Evolutionary conservation across 2,797 vertebrate species (phyloP).

Genomic region (Hoplostethus atlanticus): DNA sequence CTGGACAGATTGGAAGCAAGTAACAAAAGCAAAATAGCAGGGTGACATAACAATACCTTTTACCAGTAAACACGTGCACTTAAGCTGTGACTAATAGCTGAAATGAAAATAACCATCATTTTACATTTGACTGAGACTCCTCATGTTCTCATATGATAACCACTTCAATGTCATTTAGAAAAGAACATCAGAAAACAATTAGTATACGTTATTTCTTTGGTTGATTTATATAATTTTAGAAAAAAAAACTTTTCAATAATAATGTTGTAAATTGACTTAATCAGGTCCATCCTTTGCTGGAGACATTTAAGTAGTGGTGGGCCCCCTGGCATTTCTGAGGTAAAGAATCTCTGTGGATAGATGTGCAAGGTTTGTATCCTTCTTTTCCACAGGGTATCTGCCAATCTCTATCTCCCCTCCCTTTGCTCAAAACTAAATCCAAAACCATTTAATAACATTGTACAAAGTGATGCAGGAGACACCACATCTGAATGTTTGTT

Average conservation of each 20-base stretch:
- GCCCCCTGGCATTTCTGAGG: constrained; percentile 17
- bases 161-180: not conserved
- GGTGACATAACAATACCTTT: constrained; percentile 2
- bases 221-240: not conserved
- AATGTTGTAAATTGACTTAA: not conserved
- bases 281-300: not conserved
- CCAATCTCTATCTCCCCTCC: not conserved
- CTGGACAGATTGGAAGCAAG: constrained; percentile 17
- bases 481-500: constrained; percentile 4
- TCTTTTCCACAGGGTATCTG: constrained; percentile 45
- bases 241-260: not conserved
- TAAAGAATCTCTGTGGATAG: constrained; percentile 24
- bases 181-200: not conserved
- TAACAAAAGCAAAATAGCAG: constrained; percentile 17
- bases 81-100: constrained; percentile 22
- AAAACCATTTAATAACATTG: constrained; percentile 48
- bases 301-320: not conserved
- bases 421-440: constrained; percentile 20
- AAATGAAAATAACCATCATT: constrained; percentile 16
- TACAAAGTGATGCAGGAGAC: constrained; percentile 25
- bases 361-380: constrained; percentile 20
- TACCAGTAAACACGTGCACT: constrained; percentile 25
- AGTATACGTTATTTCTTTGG: not conserved
- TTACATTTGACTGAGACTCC: constrained; percentile 7
- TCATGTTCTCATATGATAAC: not conserved